Evolutionary conservation across 2,888 invertebrate genomes (phyloP), one percentile per base, ranked within the genome.

Genomic region (Nematopogon swammerdamellus): DNA sequence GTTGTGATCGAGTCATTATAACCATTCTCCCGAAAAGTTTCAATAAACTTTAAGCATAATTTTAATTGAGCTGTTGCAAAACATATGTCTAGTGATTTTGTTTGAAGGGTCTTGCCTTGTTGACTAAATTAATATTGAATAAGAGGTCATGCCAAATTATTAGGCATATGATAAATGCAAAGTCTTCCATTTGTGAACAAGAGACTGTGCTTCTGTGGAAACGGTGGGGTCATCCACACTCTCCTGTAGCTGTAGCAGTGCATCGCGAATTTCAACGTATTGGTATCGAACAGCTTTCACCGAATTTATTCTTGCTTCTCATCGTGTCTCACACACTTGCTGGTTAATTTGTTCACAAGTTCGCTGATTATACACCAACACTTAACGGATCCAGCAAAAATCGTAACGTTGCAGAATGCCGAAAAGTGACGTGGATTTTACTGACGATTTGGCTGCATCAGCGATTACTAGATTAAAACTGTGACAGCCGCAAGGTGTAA

Each of bases 371-470:
- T 25, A 47, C 36, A 43, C 52, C 50, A 56, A 18, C 52, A 42
- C 46, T 53, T 50, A 25, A 20, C 44, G 46, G 51, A 52, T 14
- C 44, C 16, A 36, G 53, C 44, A 45, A 55, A 55, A 19, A 53
- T 46, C 16, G 29, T 52, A 48, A 18, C 51, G 50, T 46, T 54
- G 52, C 19, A 52, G 29, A 46, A 56, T 45, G 14, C 54, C 53
- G 52, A 57, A 55, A 43, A 52, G 46, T 45, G 54, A 52, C 43
- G 44, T 47, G 36, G 52, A 52, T 42, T 54, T 55, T 8, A 52
- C 54, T 16, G 54, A 55, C 25, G 53, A 53, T 45, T 53, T 54
- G 10, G 53, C 53, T 53, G 44, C 55, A 53, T 48, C 53, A 52
- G 45, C 50, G 44, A 18, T 45, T 17, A 53, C 55, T 52, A 46